Evolutionary conservation across 2,113 vertebrate species (phyloP).

Genomic region (Ibidorhyncha struthersii): DNA sequence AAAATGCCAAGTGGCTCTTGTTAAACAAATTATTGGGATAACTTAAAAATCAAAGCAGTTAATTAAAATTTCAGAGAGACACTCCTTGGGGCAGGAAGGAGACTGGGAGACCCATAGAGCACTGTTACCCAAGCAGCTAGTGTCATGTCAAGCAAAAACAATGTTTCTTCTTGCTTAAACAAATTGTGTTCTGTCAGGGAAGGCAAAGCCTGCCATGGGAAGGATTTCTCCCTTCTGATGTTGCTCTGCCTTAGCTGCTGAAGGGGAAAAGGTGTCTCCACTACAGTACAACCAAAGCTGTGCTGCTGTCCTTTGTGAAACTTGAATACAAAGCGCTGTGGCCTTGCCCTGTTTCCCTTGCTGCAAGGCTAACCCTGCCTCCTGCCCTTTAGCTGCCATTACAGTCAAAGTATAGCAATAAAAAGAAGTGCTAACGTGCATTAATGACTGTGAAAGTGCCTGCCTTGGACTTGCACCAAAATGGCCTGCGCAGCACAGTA

Average conservation of each 20-base stretch:
- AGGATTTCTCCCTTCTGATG: background rate
- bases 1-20: background rate
- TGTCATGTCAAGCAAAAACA: background rate
- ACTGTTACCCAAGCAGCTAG: background rate
- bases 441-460: background rate
- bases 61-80: slow-evolving; percentile 40
- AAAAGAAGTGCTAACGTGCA: background rate
- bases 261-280: background rate
- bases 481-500: background rate
- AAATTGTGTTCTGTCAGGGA: background rate
- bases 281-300: background rate
- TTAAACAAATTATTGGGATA: slow-evolving; percentile 31
- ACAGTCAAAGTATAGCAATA: background rate
- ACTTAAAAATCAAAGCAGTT: slow-evolving; percentile 42
- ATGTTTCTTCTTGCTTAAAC: background rate
- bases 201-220: background rate
- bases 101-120: background rate
- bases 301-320: background rate
- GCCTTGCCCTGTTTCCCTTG: background rate
- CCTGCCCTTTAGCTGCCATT: background rate
- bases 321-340: background rate
- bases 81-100: slow-evolving; percentile 15
- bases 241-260: background rate
- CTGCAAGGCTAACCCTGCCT: background rate
- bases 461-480: background rate